Base-by-base conservation (phyloP, 1,140 invertebrate genomes). In the Bombus confusus region DNA sequence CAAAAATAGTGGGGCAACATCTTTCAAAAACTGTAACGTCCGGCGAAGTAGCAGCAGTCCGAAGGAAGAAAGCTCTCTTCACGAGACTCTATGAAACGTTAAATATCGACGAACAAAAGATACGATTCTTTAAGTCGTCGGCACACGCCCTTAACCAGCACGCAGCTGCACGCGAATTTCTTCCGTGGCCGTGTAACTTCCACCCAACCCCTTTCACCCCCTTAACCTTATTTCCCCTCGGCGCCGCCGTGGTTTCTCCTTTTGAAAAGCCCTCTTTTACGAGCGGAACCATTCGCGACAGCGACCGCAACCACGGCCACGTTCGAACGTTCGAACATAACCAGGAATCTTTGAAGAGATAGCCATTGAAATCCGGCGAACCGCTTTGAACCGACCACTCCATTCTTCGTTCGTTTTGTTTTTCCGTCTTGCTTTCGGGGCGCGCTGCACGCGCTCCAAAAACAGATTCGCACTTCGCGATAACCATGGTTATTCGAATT, bases 191-290 rank as follows among this genome's bases (percentile, higher is more conserved):
- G 59, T 85, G 69, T 74, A 87, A 80, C 82, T 71, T 39, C 71
- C 47, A n/a, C 13, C 31, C 25, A 66, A 37, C 34, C 39, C 5
- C n/a, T 9, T 25, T n/a, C 28, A 5, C 43, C 3, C 15, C 59
- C 52, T 15, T n/a, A 25, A 28, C 31, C 13, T 8, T 13, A 12
- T 37, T 83, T 31, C 66, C 62, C 34, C 31, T 74, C 47, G 47
- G n/a, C n/a, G n/a, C 37, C 37, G 37, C 8, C 31, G 18, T 13
- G 15, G n/a, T 64, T 66, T 78, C 43, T 41, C 37, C 37, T 62
- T 86, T 83, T 62, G 47, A 77, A 86, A 72, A 86, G 72, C 18
- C 22, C n/a, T 13, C 85, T 86, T 86, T 76, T 52, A 86, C 37
- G 64, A 57, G 43, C 52, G 34, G 3, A 57, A 52, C 72, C 57